Conservation (phyloP, 2,113 vertebrate species). For the Ceyx melanurus region DNA sequence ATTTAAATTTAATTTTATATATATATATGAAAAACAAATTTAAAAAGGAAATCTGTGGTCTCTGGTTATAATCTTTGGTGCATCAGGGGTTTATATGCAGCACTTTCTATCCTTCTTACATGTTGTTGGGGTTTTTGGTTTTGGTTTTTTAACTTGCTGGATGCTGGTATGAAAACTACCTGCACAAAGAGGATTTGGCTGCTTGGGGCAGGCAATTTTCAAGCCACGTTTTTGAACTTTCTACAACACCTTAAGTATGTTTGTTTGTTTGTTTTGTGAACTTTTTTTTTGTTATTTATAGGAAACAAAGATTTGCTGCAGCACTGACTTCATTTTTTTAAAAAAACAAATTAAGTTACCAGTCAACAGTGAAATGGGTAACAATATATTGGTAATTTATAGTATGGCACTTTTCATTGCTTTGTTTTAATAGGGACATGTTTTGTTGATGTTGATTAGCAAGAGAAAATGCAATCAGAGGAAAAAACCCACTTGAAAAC, state of each 20-base stretch:
- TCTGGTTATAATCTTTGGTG: constrained; percentile 80
- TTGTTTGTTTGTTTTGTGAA: constrained; percentile 63
- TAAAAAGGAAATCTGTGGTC: constrained; percentile 43
- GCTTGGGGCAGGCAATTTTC: constrained; percentile 67
- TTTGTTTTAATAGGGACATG: constrained; percentile 56
- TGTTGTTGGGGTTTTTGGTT: constrained; percentile 49
- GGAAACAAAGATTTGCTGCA: constrained; percentile 77
- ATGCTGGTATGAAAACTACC: constrained; percentile 57
- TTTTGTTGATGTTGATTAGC: constrained; percentile 60
- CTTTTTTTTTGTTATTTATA: constrained; percentile 78
- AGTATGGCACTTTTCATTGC: constrained; percentile 78
- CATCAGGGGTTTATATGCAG: constrained; percentile 85
- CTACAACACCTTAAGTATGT: constrained; percentile 59
- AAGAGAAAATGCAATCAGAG: constrained; percentile 74
- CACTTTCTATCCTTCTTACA: constrained; percentile 81
- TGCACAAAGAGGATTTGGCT: constrained; percentile 67
- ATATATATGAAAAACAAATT: background rate
- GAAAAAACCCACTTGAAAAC: background rate
- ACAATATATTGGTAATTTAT: constrained; percentile 73
- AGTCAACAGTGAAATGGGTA: constrained; percentile 71
- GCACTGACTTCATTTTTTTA: constrained; percentile 79
- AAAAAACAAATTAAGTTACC: constrained; percentile 72
- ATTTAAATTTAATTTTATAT: constrained; percentile 73
- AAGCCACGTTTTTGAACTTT: constrained; percentile 77
- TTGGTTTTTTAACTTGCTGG: constrained; percentile 58